Evolutionary conservation across 2,888 invertebrate genomes (phyloP).

Genomic region (Neuroscelio doddi): DNA sequence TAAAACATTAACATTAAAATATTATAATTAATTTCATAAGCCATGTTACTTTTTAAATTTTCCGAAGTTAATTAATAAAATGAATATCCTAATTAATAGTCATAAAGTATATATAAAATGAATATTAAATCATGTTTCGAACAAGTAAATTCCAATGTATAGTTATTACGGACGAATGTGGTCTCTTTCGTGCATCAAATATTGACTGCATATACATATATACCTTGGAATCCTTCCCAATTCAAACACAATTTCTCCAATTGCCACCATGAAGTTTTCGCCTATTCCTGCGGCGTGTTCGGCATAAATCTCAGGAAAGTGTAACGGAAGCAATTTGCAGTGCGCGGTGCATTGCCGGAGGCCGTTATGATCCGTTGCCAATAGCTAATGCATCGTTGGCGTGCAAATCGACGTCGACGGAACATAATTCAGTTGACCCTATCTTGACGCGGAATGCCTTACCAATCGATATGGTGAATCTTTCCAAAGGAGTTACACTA

Average conservation of each 20-base stretch:
- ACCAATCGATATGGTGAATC: slow-evolving; percentile 56
- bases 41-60: no score
- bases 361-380: slow-evolving; percentile 65
- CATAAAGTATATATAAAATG: no score
- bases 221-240: slow-evolving; percentile 50
- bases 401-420: slow-evolving; percentile 62
- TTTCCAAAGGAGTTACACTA: slow-evolving; percentile 1
- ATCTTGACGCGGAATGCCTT: slow-evolving; percentile 53
- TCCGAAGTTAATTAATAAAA: no score
- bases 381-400: slow-evolving; percentile 63
- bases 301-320: slow-evolving; percentile 60
- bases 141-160: background rate
- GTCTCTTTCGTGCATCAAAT: slow-evolving; percentile 29
- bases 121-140: background rate
- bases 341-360: slow-evolving; percentile 56
- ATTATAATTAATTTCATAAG: no score
- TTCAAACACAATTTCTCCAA: slow-evolving; percentile 51
- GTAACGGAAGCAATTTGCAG: slow-evolving; percentile 63
- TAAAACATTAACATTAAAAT: no score
- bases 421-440: slow-evolving; percentile 61
- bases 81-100: no score
- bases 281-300: slow-evolving; percentile 43
- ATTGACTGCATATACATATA: slow-evolving; percentile 29
- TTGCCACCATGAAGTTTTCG: slow-evolving; percentile 44
- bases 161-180: background rate